Evolutionary conservation across 2,797 vertebrate genomes (phyloP), one percentile per base, ranked within the genome.

Genomic region (Morelia viridis): DNA sequence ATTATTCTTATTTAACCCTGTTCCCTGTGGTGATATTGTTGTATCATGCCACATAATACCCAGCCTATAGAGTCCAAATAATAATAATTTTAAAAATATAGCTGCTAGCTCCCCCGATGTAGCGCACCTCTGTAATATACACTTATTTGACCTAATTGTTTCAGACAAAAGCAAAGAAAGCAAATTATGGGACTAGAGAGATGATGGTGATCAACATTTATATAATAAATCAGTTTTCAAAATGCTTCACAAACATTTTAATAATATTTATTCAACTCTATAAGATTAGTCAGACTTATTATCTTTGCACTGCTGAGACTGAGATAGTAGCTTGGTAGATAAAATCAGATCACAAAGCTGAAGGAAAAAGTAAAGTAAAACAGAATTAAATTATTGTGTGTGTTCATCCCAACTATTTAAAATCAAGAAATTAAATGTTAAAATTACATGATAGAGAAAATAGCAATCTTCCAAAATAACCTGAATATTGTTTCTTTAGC

Each of bases 401-500:
- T 46, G 46, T 92, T 89, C 76, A 89, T 41, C 28, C 28, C 61
- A 89, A 35, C 17, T 85, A 50, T 50, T 89, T 28, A 58, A 58
- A 64, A 12, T 62, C 62, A 56, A 56, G 71, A 89, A 86, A 10
- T 53, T 89, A 89, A 92, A 94, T 53, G 57, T 61, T 85, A 46
- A 41, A 11, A 24, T 62, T 57, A 56, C 90, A 46, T 4, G 24
- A 62, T 50, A 65, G 71, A 87, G 50, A 85, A 89, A 87, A 91
- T 61, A 58, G 28, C 92, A 91, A 71, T 65, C 15, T 17, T 28
- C 4, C 35, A 60, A 71, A 4, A 88, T 87, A 11, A 88, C 85
- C 93, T 87, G 31, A 87, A 89, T 91, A 83, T 57, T 92, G 22
- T 89, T 91, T 2, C 35, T 41, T 5, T 76, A 64, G 58, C 85